Conservation (phyloP, 2,797 vertebrate genomes). For the Vespertilio murinus region DNA sequence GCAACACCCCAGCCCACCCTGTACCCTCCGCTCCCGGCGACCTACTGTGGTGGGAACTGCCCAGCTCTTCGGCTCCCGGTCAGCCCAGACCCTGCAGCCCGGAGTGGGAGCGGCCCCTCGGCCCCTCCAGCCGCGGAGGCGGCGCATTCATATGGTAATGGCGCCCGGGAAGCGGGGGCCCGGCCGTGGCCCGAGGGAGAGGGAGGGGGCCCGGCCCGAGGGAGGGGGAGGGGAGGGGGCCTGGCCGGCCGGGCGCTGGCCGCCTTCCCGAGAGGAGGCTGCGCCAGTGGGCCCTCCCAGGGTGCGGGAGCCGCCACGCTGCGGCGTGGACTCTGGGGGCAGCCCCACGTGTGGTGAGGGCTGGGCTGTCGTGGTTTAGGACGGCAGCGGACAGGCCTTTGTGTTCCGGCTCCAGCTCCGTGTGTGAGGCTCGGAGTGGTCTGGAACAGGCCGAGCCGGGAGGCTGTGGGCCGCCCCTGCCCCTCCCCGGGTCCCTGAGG, state of each 20-base stretch:
- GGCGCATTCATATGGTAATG: slow-evolving; percentile 46
- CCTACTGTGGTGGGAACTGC: not conserved
- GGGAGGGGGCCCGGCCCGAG: not conserved
- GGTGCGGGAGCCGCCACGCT: accelerated
- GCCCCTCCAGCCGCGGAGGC: not conserved
- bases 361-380: not conserved
- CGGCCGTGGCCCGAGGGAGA: too few relatives aligned
- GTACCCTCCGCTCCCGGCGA: not conserved
- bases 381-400: accelerated
- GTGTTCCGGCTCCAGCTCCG: not conserved
- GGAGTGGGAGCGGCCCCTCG: not conserved
- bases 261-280: not conserved
- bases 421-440: not conserved
- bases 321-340: not conserved
- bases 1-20: not conserved
- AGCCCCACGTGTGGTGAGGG: not conserved
- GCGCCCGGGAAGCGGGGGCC: too few relatives aligned
- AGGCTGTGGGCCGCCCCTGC: accelerated
- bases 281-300: not conserved
- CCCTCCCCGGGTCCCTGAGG: not conserved
- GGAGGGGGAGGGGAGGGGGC: not conserved
- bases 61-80: not conserved
- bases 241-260: not conserved
- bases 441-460: not conserved
- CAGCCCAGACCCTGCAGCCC: not conserved